Conservation (phyloP, 2,797 vertebrate genomes). For the Chaunax sp. region DNA sequence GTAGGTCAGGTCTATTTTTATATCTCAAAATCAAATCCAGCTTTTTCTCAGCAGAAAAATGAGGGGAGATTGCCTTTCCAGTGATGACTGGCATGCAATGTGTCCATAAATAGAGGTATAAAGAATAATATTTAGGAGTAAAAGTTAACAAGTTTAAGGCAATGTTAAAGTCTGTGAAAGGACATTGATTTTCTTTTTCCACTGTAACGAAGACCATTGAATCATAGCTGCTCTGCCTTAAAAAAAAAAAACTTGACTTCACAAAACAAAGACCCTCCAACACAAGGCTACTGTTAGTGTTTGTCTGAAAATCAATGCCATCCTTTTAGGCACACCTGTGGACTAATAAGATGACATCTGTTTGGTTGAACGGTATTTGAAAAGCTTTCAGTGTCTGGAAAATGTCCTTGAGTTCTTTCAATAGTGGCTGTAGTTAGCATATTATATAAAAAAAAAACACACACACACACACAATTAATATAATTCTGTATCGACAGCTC, state of each 20-base stretch:
- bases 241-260: background rate
- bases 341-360: background rate
- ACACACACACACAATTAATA: background rate
- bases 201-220: background rate
- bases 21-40: no score
- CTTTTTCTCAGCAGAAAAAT: no score
- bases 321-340: background rate
- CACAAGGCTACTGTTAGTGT: conserved; percentile 6
- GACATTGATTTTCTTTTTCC: background rate
- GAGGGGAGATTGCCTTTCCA: no score
- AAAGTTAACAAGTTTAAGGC: background rate
- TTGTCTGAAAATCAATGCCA: conserved; percentile 11
- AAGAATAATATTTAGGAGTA: no score
- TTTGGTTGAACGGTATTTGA: conserved; percentile 4
- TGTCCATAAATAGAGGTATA: background rate
- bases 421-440: background rate
- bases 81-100: no score
- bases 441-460: background rate
- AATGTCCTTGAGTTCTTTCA: conserved; percentile 21
- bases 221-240: background rate
- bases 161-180: background rate
- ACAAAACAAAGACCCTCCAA: background rate
- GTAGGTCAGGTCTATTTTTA: no score
- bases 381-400: conserved; percentile 16
- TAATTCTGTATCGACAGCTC: background rate